Evolutionary conservation across 2,113 vertebrate genomes (phyloP), one percentile per base, ranked within the genome.

Genomic region (Myotis davidii): DNA sequence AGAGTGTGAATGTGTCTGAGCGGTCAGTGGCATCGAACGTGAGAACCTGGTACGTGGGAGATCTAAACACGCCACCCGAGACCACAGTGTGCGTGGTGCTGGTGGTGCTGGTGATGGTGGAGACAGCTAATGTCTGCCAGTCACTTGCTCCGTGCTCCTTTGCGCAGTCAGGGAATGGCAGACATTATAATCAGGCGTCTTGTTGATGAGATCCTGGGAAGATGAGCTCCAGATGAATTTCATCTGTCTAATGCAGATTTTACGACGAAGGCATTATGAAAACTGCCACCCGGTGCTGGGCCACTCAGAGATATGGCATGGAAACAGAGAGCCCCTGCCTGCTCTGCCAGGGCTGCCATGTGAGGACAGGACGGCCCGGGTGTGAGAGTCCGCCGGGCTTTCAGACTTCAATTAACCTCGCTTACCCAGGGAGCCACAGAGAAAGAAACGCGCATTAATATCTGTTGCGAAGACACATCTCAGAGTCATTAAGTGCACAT

Each of bases 401-500:
- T 95, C 90, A 77, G 94, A n/a, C 87, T 96, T 97, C 96, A 97
- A 97, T 97, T 98, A 97, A 97, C 90, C 94, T 97, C 77, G 79
- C 77, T 87, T 20, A 72, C 0, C 25, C 94, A 72, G 16, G 81
- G 85, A 94, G 90, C 61, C 6, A 61, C 88, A 84, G 91, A 91
- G 92, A 94, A 88, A 82, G 67, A 82, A 61, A 74, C 54, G 34
- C 32, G 78, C 64, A 70, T 8, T 8, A 45, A 42, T 95, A 93
- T 54, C 96, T 54, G 34, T 32, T 85, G 45, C 72, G 94, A 94
- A 96, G 90, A 84, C 74, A 85, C 97, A 96, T 96, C 98, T 94
- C 79, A 89, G 97, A 98, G 96, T 65, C 95, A 96, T 98, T 98
- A 98, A 97, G 97, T 92, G 61, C 94, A 96, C 94, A 96, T 98